A percentile compares a stretch with the other conserved stretches of the same genome.
These are phyloP conservation scores for Epinephelus moara DNA, from an alignment of 2,113 vertebrate species.

Conservation along the genomic window DNA sequence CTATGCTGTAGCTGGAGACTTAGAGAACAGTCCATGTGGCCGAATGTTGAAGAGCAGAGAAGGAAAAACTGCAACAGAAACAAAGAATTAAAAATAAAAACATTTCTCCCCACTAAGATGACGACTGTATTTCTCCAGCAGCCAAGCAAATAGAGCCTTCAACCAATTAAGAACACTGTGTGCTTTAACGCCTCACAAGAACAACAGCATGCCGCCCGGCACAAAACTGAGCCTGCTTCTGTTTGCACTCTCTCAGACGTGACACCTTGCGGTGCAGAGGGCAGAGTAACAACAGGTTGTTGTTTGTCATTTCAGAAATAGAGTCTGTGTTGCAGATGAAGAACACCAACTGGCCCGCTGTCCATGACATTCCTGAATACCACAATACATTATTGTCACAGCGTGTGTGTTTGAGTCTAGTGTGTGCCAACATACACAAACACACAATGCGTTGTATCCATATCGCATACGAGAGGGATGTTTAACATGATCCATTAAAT, in stretches of 20 bases:
- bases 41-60: background rate
- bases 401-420: background rate
- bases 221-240: background rate
- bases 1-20: background rate
- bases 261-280: conserved; percentile 12
- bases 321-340: conserved; percentile 44
- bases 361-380: conserved; percentile 58
- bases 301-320: conserved; percentile 65
- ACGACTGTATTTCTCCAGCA: background rate
- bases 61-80: background rate
- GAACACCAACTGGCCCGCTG: conserved; percentile 37
- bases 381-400: conserved; percentile 48
- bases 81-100: background rate
- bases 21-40: background rate
- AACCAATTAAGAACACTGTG: background rate
- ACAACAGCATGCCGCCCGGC: background rate
- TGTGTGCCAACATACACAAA: background rate
- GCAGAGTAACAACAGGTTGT: conserved; percentile 50
- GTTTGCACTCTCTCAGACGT: conserved; percentile 13
- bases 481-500: background rate
- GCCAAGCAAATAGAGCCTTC: background rate
- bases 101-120: background rate
- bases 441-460: background rate
- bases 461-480: background rate
- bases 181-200: conserved; percentile 8